Percentiles rank a stretch among this genome's conserved stretches.
Conservation (phyloP, 2,113 vertebrate genomes). For the Rhizomys pruinosus region DNA sequence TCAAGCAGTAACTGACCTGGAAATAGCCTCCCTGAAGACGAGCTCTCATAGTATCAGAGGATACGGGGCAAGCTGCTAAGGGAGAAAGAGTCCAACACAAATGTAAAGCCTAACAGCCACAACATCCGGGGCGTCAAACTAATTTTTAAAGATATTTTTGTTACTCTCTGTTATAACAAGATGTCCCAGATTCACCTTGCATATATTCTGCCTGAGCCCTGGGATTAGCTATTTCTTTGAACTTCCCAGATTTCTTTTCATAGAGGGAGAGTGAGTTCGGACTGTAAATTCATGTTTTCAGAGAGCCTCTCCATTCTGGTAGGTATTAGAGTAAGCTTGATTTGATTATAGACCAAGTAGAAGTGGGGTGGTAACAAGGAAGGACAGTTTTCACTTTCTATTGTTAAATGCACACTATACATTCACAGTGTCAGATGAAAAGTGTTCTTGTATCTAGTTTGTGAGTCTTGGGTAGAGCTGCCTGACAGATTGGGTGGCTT, state of each 20-base stretch:
- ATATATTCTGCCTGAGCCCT: rapidly evolving
- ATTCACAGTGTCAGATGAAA: neutral
- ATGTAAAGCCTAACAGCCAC: no score
- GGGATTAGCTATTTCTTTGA: neutral
- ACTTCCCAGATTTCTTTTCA: neutral
- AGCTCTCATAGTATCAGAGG: no score
- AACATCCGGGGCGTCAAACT: no score
- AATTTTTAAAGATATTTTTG: neutral
- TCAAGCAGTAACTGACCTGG: no score
- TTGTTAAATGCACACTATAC: conserved; percentile 17
- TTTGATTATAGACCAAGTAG: neutral
- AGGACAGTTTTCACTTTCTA: neutral
- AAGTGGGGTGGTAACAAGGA: neutral
- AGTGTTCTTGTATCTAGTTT: neutral
- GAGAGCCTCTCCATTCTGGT: neutral
- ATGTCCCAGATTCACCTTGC: neutral
- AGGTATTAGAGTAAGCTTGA: neutral
- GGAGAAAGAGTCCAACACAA: no score
- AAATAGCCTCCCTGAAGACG: no score
- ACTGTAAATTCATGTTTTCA: neutral
- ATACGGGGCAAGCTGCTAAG: no score
- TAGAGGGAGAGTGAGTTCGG: neutral
- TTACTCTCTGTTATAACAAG: neutral
- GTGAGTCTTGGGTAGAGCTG: conserved; percentile 30
- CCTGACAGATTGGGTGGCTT: conserved; percentile 10